Conservation (phyloP, 92 coral and sea anemone species). For the Phymanthus crucifer region DNA sequence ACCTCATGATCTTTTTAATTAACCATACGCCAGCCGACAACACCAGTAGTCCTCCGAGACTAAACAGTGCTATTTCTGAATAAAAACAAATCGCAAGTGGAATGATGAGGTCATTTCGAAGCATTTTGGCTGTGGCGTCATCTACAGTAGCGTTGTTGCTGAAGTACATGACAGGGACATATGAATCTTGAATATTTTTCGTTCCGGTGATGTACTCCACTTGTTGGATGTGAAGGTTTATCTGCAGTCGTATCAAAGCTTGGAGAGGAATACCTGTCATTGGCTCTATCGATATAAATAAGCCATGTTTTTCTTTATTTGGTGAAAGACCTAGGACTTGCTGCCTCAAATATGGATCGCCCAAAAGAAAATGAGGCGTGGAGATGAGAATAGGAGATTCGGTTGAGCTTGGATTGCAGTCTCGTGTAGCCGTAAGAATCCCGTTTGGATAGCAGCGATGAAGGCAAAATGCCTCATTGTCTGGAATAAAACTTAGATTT, state of each 20-base stretch:
- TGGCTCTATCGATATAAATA: constrained; percentile 69
- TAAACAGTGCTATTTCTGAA: constrained; percentile 1
- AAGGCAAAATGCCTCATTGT: constrained; percentile 73
- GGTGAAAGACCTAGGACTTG: constrained; percentile 70
- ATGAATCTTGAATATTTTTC: constrained; percentile 49
- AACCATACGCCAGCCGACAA: not conserved
- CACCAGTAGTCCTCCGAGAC: constrained; percentile 4
- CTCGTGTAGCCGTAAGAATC: constrained; percentile 64
- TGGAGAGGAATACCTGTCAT: constrained; percentile 70
- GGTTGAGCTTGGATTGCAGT: constrained; percentile 50
- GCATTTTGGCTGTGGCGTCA: constrained; percentile 41
- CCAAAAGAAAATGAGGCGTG: constrained; percentile 84
- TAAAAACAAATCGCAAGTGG: not conserved
- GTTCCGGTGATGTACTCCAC: constrained; percentile 53
- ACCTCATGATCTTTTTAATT: not conserved
- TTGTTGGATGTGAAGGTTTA: constrained; percentile 66
- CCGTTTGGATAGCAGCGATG: constrained; percentile 80
- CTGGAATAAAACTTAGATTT: constrained; percentile 57
- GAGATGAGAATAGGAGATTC: constrained; percentile 75
- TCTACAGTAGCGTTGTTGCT: constrained; percentile 68
- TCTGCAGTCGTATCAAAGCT: constrained; percentile 62
- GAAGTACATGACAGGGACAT: constrained; percentile 75
- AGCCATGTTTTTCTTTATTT: constrained; percentile 59
- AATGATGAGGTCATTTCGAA: constrained; percentile 48
- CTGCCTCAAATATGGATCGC: constrained; percentile 63